Base-by-base conservation (phyloP, 2,797 vertebrate species). In the Danio aesculapii region DNA sequence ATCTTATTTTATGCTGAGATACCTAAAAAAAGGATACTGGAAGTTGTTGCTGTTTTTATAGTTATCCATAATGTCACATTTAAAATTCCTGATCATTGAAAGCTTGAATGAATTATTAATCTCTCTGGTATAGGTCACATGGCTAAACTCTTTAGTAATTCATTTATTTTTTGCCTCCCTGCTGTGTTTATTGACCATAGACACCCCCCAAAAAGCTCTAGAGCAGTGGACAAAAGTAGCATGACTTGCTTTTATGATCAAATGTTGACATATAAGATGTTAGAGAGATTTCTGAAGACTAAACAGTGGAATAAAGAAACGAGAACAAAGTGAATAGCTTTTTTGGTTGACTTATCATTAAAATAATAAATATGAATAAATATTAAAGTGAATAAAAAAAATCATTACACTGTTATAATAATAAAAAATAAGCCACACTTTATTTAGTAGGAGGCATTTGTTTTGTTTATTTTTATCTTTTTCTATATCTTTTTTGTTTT, bases 41-140 rank as follows among this genome's bases (percentile, higher is more conserved):
- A 55, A 53, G 39, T 53, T 16, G 14, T 58, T 58, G 14, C 14
- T 58, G n/a, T 43, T 71, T 57, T 41, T 43, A 57, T 64, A 43
- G 17, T 30, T 39, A 63, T 72, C 17, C 7, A 49, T 58, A 55
- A 81, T 58, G 57, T 7, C 17, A 1, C 50, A 81, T 72, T 80
- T 64, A 59, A 83, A 63, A 84, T 75, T 70, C 66, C 19, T 81
- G 87, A 88, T 86, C 80, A 87, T 69, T 55, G 53, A 21, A 21
- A 71, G 78, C 85, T 83, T 84, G 84, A 88, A 87, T 21, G 4
- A 67, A 7, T 61, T 6, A 83, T 75, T 91, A 84, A 91, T 88
- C 86, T 75, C 47, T 77, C 55, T 68, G 84, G 89, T 90, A 84
- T 91, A 83, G 90, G 90, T 89, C 89, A 79, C 82, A 86, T 83